Evolutionary conservation across 2,888 invertebrate species (phyloP), one percentile per base, ranked within the genome.

Genomic region (Portevinia maculata): DNA sequence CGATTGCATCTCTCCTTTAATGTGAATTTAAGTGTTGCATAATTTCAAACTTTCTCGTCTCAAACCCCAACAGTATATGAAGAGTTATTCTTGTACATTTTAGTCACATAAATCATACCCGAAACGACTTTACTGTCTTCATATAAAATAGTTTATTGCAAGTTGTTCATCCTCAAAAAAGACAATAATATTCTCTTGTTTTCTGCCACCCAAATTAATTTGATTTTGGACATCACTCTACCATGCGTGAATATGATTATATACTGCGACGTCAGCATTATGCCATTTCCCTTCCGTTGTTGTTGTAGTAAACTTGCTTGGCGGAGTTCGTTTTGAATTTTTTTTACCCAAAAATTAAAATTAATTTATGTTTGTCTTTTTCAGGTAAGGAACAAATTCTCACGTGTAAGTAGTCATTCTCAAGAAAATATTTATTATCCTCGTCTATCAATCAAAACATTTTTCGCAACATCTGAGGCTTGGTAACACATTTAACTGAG

Each of bases 271-370:
- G 24, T 24, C n/a, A 44, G 9, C 30, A 46, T 60, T 48, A 48
- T 62, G 48, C 48, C 62, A 62, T 46, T 34, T 30, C 19, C 32
- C 32, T 60, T 48, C 62, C 19, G 41, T 62, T 46, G 52, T 53
- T 44, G 39, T 28, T 39, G 32, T 17, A 17, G 41, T 39, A 17
- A 28, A 30, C 7, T 39, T 65, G 30, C 55, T 19, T 59, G 52
- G 2, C 2, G 5, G 5, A 3, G 2, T 3, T 24, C 24, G 24
- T 24, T 24, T 24, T 24, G 2, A 3, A 3, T 5, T 24, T 5
- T 24, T 24, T 3, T 24, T 11, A 21, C 48, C 21, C 55, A 5
- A 37, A 39, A 55, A 0, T 19, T 32, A 21, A 1, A 19, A 21
- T 39, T 55, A 44, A 44, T 19, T 44, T 44, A 1, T 3, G 17